phyloP scores from a whole-genome alignment of 2,888 invertebrate genomes.

The Dendrolimus pini region DNA sequence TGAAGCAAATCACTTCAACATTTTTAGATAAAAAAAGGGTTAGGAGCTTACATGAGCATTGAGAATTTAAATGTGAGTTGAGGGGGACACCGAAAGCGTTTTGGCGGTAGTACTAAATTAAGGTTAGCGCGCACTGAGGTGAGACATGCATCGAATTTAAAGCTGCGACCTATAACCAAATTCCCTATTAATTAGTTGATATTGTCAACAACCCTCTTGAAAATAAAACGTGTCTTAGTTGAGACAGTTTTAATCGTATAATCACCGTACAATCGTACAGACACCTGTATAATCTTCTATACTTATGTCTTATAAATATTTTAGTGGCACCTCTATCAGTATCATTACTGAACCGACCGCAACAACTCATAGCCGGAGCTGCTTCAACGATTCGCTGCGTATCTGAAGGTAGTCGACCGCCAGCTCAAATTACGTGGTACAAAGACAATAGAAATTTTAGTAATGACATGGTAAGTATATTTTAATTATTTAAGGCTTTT shows the following conservation, averaged over 20 bases:
- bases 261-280: too few species aligned
- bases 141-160: too few species aligned
- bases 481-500: too few species aligned
- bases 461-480: constrained; percentile 80
- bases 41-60: constrained; percentile 2
- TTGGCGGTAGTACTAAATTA: too few species aligned
- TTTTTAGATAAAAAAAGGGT: constrained; percentile 11
- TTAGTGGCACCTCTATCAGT: constrained; percentile 89
- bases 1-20: constrained; percentile 12
- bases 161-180: too few species aligned
- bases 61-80: constrained; percentile 7
- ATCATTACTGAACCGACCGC: constrained; percentile 84
- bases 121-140: too few species aligned
- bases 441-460: constrained; percentile 85
- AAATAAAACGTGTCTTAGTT: too few species aligned
- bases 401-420: constrained; percentile 89
- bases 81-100: too few species aligned
- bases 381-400: constrained; percentile 88
- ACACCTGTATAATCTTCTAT: too few species aligned
- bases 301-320: not conserved
- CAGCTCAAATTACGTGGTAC: constrained; percentile 89
- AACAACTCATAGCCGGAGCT: constrained; percentile 84
- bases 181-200: too few species aligned
- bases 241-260: too few species aligned
- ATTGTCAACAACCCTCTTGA: too few species aligned